phyloP scores from a whole-genome alignment of 2,113 vertebrate species.

The Tragelaphus scriptus region DNA sequence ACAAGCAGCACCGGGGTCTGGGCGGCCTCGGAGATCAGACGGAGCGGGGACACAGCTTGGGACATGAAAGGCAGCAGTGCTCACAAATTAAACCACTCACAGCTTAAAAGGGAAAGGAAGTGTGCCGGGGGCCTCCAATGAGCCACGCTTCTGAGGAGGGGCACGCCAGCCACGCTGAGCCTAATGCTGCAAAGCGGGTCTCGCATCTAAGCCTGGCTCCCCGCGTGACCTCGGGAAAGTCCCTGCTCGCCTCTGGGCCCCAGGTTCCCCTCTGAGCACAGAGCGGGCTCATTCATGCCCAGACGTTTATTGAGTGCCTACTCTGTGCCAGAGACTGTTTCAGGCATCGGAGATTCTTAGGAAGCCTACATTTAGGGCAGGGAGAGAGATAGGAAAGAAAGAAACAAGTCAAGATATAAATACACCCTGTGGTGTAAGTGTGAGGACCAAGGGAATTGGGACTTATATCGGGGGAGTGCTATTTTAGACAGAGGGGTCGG shows the following conservation, averaged over 20 bases:
- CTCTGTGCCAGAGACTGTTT: neutral
- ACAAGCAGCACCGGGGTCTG: constrained; percentile 73
- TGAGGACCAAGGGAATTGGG: neutral
- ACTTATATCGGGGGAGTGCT: neutral
- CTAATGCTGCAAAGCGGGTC: neutral
- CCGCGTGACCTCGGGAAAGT: neutral
- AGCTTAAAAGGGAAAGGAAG: constrained; percentile 77
- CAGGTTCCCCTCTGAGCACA: neutral
- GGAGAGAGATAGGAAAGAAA: neutral
- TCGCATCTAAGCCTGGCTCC: neutral
- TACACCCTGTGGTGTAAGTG: too few species aligned
- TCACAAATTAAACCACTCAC: constrained; percentile 78
- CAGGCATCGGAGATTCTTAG: neutral
- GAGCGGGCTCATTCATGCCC: neutral
- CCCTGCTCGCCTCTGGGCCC: neutral
- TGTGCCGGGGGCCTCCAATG: constrained; percentile 46
- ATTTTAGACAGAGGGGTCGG: neutral
- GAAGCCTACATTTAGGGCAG: neutral
- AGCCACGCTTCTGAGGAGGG: neutral
- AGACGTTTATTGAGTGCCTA: neutral
- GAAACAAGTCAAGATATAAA: neutral
- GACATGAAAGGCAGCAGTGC: constrained; percentile 78
- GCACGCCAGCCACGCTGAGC: neutral
- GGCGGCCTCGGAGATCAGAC: constrained; percentile 79
- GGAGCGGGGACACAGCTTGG: constrained; percentile 68